A percentile compares a stretch with the other conserved stretches of the same genome.
Evolutionary conservation across 1,140 invertebrate species (phyloP).

Genomic region (Lethrus apterus): DNA sequence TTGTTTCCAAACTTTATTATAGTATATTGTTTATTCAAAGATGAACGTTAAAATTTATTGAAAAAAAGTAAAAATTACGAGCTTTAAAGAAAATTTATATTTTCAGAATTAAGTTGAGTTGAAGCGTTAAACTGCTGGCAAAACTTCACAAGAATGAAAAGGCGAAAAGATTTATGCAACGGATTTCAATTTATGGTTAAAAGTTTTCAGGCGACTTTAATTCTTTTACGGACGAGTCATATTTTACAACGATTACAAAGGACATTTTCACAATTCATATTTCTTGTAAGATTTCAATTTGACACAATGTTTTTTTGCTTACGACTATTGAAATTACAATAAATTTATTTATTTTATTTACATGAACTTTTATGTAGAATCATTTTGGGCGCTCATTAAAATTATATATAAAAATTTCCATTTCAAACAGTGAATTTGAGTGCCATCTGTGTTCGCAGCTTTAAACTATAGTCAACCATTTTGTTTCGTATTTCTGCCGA

Average conservation of each 20-base stretch:
- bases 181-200: slow-evolving; percentile 2
- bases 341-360: not conserved
- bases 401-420: not conserved
- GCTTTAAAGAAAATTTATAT: too few relatives aligned
- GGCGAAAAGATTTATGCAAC: not conserved
- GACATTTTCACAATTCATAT: not conserved
- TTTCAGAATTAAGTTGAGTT: too few relatives aligned
- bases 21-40: too few relatives aligned
- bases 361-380: not conserved
- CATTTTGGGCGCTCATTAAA: not conserved
- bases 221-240: not conserved
- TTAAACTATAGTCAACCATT: slow-evolving; percentile 20
- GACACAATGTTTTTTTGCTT: too few relatives aligned
- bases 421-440: not conserved
- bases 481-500: slow-evolving; percentile 22
- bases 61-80: too few relatives aligned
- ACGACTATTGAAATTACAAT: too few relatives aligned
- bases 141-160: slow-evolving; percentile 1
- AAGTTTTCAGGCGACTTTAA: not conserved
- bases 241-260: not conserved
- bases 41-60: too few relatives aligned
- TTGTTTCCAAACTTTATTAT: too few relatives aligned
- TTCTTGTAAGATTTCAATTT: too few relatives aligned
- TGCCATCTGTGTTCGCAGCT: slow-evolving; percentile 9
- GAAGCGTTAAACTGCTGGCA: not conserved